Percentiles rank a stretch among this genome's conserved stretches.
Conservation (phyloP, 2,113 vertebrate species). For the Dendropsophus ebraccatus region DNA sequence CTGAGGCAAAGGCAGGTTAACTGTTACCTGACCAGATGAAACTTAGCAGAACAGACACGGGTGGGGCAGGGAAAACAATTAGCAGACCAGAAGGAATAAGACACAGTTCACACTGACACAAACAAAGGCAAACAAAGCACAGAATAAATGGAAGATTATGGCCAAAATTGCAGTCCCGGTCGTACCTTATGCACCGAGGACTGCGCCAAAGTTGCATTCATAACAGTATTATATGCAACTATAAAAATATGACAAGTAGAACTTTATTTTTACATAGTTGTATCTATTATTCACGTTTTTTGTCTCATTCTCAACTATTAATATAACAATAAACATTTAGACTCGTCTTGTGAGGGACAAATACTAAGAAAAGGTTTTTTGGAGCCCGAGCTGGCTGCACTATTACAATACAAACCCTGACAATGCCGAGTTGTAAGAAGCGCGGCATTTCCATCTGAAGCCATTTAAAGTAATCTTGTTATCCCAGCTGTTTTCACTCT, state of each 20-base stretch:
- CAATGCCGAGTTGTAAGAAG: neutral
- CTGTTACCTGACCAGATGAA: too few relatives aligned
- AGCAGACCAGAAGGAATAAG: too few relatives aligned
- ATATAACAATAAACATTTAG: neutral
- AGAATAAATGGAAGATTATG: too few relatives aligned
- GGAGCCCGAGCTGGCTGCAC: neutral
- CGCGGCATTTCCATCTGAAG: slow-evolving; percentile 5
- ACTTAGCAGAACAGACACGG: too few relatives aligned
- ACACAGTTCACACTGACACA: too few relatives aligned
- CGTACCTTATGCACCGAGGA: too few relatives aligned
- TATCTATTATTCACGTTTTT: neutral
- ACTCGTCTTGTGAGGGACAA: neutral
- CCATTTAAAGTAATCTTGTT: neutral
- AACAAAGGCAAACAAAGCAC: too few relatives aligned
- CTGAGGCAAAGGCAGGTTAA: too few relatives aligned
- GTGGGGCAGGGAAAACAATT: too few relatives aligned
- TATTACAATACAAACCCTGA: neutral
- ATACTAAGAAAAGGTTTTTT: neutral
- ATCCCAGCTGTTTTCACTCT: slow-evolving; percentile 6
- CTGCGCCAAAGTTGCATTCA: too few relatives aligned
- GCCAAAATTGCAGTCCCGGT: too few relatives aligned
- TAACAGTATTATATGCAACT: too few relatives aligned
- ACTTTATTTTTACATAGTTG: neutral
- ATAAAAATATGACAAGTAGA: neutral
- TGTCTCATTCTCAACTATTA: neutral